Percentiles rank a stretch among this genome's conserved stretches.
Evolutionary conservation across 2,888 invertebrate genomes (phyloP).

Genomic region (Toxonevra muliebris): DNA sequence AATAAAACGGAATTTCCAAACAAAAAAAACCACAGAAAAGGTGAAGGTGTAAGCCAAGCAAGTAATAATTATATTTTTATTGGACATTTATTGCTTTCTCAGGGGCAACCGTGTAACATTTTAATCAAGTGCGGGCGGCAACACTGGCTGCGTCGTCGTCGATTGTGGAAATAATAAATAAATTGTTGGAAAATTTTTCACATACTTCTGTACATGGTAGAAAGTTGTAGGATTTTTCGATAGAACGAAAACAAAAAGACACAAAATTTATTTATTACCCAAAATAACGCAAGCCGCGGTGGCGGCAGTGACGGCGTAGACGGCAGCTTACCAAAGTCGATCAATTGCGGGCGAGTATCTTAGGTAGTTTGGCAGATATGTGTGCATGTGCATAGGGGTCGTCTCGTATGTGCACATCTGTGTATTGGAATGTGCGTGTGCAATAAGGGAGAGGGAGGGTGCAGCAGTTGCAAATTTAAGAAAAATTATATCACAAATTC

Average conservation of each 20-base stretch:
- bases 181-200: neutral
- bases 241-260: constrained; percentile 1
- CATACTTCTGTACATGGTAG: neutral
- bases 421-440: neutral
- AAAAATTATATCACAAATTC: too few species aligned
- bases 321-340: neutral
- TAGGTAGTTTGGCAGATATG: too few species aligned
- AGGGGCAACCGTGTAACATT: constrained; percentile 20
- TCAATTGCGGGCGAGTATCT: too few species aligned
- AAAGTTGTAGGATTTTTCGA: constrained; percentile 14
- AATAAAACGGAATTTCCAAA: neutral
- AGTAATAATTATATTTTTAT: constrained; percentile 63
- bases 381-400: too few species aligned
- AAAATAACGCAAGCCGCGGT: constrained; percentile 21
- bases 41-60: constrained; percentile 50
- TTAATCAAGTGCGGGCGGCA: constrained; percentile 26
- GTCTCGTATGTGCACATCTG: neutral
- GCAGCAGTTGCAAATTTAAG: neutral
- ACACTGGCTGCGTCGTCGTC: neutral
- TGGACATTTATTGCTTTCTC: constrained; percentile 60
- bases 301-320: neutral
- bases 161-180: constrained; percentile 4
- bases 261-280: constrained; percentile 27
- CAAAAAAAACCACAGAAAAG: constrained; percentile 23
- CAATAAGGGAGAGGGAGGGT: neutral